Evolutionary conservation across 2,797 vertebrate species (phyloP), one percentile per base, ranked within the genome.

Genomic region (Brachyalestes nurse): DNA sequence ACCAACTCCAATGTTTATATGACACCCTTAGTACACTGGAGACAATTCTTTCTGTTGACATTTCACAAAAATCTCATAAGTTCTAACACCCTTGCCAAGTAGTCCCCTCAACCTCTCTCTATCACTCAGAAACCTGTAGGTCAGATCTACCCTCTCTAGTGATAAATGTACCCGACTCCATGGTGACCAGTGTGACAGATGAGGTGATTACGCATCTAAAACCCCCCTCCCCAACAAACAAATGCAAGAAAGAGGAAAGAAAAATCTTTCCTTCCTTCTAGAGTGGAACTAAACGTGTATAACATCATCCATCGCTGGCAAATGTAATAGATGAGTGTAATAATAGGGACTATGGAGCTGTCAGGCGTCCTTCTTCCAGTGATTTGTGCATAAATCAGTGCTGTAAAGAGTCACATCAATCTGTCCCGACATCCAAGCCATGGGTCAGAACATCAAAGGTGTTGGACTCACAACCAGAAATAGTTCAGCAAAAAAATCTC

Each of bases 311-410:
- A 40, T 42, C 42, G 60, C 64, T 82, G 71, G 58, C 47, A 72
- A 47, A 40, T 51, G 49, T 83, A 87, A 87, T 77, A 83, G 82
- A 83, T 82, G 79, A 84, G 53, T 70, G 77, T 85, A 85, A 87
- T 82, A 85, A 84, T 51, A 64, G 65, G 60, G 74, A 53, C 25
- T 25, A 45, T 64, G 70, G 45, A 34, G 47, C 6, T 21, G 25
- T 77, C 38, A 70, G 55, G 62, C 71, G 77, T 79, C 71, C 13
- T 45, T 74, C 38, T 79, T 58, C 14, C 57, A 19, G 72, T 79
- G 72, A 82, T 82, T 71, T 53, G 65, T 78, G 79, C 38, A 64
- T 42, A 66, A 69, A n/a, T 78, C 51, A 60, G 61, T 42, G 25
- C n/a, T 62, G 61, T 47, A 25, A 28, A 55, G 61, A 64, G 25